Percentiles rank a stretch among this genome's conserved stretches.
Conservation (phyloP, 2,113 vertebrate species). For the Harpagus bidentatus region DNA sequence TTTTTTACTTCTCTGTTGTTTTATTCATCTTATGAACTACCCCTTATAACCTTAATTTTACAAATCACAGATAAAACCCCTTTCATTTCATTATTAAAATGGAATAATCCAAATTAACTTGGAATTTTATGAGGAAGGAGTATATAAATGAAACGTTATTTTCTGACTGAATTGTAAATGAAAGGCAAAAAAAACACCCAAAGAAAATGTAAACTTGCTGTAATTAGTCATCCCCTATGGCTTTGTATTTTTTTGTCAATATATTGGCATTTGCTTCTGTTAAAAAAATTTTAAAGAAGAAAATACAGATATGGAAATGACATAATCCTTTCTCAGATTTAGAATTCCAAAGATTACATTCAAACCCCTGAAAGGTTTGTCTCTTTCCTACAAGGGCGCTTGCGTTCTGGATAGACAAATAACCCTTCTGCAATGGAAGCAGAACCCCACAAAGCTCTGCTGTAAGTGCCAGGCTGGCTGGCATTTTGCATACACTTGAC, state of each 20-base stretch:
- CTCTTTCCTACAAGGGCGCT: not conserved
- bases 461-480: not conserved
- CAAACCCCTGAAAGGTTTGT: not conserved
- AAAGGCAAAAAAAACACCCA: not conserved
- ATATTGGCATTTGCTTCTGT: not conserved
- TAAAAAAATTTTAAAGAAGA: not conserved
- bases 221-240: not conserved
- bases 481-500: not conserved
- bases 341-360: not conserved
- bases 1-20: not conserved
- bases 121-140: not conserved
- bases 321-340: not conserved
- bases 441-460: not conserved
- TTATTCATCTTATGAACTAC: not conserved
- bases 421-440: not conserved
- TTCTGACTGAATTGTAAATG: not conserved
- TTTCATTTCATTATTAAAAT: not conserved
- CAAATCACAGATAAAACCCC: accelerated
- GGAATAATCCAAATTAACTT: not conserved
- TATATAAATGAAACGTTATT: not conserved
- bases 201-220: not conserved
- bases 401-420: not conserved
- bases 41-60: not conserved
- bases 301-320: not conserved
- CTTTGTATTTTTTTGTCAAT: not conserved